Base-by-base conservation (phyloP, 2,113 vertebrate genomes). In the Sminthopsis crassicaudata region DNA sequence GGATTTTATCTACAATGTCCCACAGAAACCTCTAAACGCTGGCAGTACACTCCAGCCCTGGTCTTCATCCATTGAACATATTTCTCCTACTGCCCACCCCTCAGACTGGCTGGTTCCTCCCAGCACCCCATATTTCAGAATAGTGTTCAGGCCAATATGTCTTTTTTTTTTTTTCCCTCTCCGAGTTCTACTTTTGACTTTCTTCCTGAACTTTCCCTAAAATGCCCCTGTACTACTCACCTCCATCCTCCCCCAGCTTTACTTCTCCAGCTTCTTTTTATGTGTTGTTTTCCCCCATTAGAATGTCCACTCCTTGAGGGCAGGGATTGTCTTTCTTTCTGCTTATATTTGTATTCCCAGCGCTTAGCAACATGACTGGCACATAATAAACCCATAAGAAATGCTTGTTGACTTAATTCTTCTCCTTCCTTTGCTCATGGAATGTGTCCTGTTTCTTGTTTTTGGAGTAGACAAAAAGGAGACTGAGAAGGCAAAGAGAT, bases 381-480 rank as follows among this genome's bases (percentile, higher is more conserved):
- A 76, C n/a, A 84, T 42, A 76, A n/a, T 42, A 42, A 84, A 19
- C 36, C n/a, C 67, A 42, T 8, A 84, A 84, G 36, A 84, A 84
- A 84, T 84, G n/a, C n/a, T 84, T 84, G 67, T 8, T 84, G 67
- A 84, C 67, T 84, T 84, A 84, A 0, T 94, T 95, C 89, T 42
- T 76, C 57, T 36, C 67, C 92, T 97, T 96, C 94, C 25, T 50
- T 94, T 96, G 84, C 55, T 94, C 91, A 95, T 51, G 60, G 53
- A 89, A 9, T 6, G 12, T 93, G 53, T 95, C 51, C 54, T 42
- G 76, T 94, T 30, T 96, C 90, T 95, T 95, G 93, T 92, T 94
- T 96, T 97, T 94, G 94, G 92, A 97, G 50, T 92, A 42, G 46
- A 91, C 76, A 94, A 50, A 91, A 50, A n/a, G 96, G 50, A 46